Conservation (phyloP, 2,888 invertebrate species). For the Acrobasis repandana region DNA sequence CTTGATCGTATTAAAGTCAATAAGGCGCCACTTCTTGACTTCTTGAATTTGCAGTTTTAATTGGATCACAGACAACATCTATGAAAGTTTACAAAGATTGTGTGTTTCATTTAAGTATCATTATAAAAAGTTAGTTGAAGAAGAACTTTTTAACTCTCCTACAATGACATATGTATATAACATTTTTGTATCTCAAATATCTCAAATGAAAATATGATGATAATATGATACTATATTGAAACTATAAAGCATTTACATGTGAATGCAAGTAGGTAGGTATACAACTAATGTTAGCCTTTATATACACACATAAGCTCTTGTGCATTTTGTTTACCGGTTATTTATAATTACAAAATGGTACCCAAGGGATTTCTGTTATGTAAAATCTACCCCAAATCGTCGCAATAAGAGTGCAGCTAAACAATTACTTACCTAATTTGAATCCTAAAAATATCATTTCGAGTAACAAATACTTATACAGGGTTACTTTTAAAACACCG, state of each 20-base stretch:
- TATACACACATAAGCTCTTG: conserved; percentile 8
- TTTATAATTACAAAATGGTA: neutral
- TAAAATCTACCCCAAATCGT: neutral
- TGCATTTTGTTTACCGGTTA: neutral
- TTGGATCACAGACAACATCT: too few relatives aligned
- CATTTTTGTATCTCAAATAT: too few relatives aligned
- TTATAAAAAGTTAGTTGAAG: too few relatives aligned
- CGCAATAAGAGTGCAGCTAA: neutral
- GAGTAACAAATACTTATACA: conserved; percentile 22
- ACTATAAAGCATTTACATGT: neutral
- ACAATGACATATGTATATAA: too few relatives aligned
- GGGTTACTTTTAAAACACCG: too few relatives aligned
- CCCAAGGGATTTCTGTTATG: neutral
- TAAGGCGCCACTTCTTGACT: too few relatives aligned
- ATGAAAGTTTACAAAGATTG: too few relatives aligned
- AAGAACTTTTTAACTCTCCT: too few relatives aligned
- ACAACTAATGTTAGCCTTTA: neutral
- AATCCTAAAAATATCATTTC: conserved; percentile 22
- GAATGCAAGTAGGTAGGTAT: neutral
- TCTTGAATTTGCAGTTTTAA: too few relatives aligned
- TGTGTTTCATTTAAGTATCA: too few relatives aligned
- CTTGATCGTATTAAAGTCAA: too few relatives aligned
- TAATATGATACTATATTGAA: neutral
- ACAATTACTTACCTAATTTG: conserved; percentile 10
- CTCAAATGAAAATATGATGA: neutral